Evolutionary conservation across 1,140 invertebrate genomes (phyloP), one percentile per base, ranked within the genome.

Genomic region (Fragariocoptes setiger): DNA sequence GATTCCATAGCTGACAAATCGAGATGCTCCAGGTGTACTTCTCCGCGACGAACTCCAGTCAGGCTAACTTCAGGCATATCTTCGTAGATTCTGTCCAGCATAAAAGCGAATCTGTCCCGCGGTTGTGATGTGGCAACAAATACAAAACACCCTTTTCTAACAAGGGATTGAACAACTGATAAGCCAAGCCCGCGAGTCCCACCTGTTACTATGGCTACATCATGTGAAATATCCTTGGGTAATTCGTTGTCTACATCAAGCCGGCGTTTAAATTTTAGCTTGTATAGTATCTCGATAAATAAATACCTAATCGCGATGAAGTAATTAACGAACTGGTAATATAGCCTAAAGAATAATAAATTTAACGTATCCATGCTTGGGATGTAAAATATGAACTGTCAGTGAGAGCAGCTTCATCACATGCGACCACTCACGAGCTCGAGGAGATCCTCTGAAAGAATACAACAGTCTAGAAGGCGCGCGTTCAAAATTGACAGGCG

Each of bases 171-270:
- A 12, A 77, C 70, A 14, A 82, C 67, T 56, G 72, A 65, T n/a
- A 64, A 60, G 14, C 79, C 82, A 51, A 90, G 83, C 15, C 82
- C 80, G 48, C 73, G 60, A 19, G 72, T 69, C 12, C 79, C 80
- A 42, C 80, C 82, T 5, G 80, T 86, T 31, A 31, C 25, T 31
- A 31, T 31, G 8, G 25, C 25, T 8, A 31, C 25, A 31, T n/a
- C 8, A 8, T n/a, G 8, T 8, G 25, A 8, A 8, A 31, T 8
- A 31, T 31, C 25, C 8, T n/a, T 31, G 8, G 25, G 25, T 31
- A 31, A 31, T n/a, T 31, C 25, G 8, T 31, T 31, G 8, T n/a
- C n/a, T 8, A 31, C 8, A n/a, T 31, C 25, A 8, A 31, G n/a
- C 8, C n/a, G 25, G 8, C n/a, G 8, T n/a, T 31, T 31, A n/a